Evolutionary conservation across 2,888 invertebrate species (phyloP), one percentile per base, ranked within the genome.

Genomic region (Koerneria pararmatus): DNA sequence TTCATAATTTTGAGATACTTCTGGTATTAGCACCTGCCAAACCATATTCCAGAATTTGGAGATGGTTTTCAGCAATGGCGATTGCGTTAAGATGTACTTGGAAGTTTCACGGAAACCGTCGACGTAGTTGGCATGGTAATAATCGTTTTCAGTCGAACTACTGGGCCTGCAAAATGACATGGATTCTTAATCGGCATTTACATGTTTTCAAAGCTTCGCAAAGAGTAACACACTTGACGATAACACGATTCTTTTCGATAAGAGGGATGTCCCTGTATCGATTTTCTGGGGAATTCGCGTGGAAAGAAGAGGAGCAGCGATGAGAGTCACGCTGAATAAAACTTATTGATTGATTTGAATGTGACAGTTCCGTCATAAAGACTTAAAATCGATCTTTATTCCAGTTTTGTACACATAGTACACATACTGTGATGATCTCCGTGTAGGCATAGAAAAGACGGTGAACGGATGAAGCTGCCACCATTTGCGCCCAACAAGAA

Each of bases 371-470:
- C n/a, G n/a, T n/a, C n/a, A n/a, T n/a, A n/a, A n/a, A n/a, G n/a
- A n/a, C n/a, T n/a, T n/a, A n/a, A n/a, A n/a, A n/a, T n/a, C n/a
- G n/a, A n/a, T n/a, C n/a, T n/a, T n/a, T n/a, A n/a, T n/a, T n/a
- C n/a, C n/a, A n/a, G n/a, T n/a, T n/a, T n/a, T n/a, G n/a, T n/a
- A n/a, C n/a, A n/a, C n/a, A n/a, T n/a, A n/a, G n/a, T n/a, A n/a
- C n/a, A 8, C 60, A 31, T 22, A 64, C 64, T 46, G 64, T 56
- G 54, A 64, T 64, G 31, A 64, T 64, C n/a, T 37, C 46, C 3
- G 54, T 54, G 64, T 64, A 64, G 24, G 54, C 53, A 34, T 56
- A 64, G 64, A 64, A 64, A 22, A 64, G 37, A 11, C 64, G 64
- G 56, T 54, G 46, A 32, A 64, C 64, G 8, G 54, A 64, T 1